phyloP scores from a whole-genome alignment of 1,140 invertebrate species.

The Sycobia sp. region DNA sequence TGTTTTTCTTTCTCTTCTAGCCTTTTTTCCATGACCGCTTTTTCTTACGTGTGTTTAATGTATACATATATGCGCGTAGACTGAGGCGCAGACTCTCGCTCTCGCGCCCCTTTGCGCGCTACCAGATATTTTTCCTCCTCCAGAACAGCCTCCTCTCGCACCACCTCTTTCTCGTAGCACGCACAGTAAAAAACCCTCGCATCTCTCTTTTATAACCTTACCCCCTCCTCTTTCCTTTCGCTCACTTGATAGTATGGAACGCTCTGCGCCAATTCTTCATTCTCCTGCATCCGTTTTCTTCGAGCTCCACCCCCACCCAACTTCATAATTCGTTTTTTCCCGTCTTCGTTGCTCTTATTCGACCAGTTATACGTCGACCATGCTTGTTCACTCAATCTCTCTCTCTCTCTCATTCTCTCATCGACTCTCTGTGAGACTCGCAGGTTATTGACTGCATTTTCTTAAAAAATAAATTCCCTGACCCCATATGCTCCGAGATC shows the following conservation, averaged over 20 bases:
- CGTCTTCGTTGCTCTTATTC: slow-evolving; percentile 24
- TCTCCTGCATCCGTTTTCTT: slow-evolving; percentile 33
- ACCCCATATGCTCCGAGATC: too few species aligned
- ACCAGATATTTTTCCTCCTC: neutral
- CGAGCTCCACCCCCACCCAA: neutral
- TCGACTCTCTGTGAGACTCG: slow-evolving; percentile 47
- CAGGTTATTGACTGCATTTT: slow-evolving; percentile 61
- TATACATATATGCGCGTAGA: neutral
- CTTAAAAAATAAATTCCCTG: slow-evolving; percentile 58
- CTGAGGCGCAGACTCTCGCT: neutral
- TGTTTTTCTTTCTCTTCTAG: slow-evolving; percentile 31
- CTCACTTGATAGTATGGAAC: neutral
- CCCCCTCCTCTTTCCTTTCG: slow-evolving; percentile 15
- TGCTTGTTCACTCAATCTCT: too few species aligned
- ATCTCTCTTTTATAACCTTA: slow-evolving; percentile 4
- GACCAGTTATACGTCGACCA: neutral
- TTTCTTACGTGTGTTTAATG: slow-evolving; percentile 28
- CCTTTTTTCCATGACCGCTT: slow-evolving; percentile 27
- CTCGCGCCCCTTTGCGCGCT: too few species aligned
- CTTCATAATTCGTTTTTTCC: slow-evolving; percentile 16
- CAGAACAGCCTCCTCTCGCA: slow-evolving; percentile 1
- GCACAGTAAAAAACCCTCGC: slow-evolving; percentile 24
- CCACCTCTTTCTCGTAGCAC: slow-evolving; percentile 1
- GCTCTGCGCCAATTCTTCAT: slow-evolving; percentile 19
- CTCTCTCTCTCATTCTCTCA: slow-evolving; percentile 13